Conservation (phyloP, 2,888 invertebrate species). For the Corythucha ciliata region DNA sequence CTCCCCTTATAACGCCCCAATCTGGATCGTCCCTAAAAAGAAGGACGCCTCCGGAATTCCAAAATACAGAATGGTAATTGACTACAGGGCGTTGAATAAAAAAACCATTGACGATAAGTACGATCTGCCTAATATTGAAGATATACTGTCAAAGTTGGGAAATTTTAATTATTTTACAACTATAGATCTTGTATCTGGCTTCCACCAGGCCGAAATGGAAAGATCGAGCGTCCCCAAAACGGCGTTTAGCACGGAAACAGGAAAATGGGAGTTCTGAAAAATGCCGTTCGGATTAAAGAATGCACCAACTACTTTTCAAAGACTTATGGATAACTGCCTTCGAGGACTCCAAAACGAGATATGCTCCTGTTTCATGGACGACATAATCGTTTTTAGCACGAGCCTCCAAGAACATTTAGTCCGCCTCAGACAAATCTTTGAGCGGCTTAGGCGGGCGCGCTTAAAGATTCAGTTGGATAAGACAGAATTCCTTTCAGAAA, state of each 20-base stretch:
- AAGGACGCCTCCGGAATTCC: background rate
- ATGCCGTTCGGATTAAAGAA: background rate
- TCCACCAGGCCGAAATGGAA: background rate
- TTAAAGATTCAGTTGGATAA: background rate
- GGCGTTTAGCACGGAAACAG: background rate
- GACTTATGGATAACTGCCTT: background rate
- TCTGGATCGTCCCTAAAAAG: background rate
- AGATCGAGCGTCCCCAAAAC: background rate
- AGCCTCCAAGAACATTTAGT: background rate
- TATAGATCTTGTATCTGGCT: background rate
- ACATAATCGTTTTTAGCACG: slow-evolving; percentile 1
- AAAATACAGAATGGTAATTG: background rate
- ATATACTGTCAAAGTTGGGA: background rate
- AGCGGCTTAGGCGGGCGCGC: background rate
- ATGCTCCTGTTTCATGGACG: background rate
- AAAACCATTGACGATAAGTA: background rate
- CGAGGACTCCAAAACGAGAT: background rate
- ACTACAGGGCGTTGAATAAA: background rate
- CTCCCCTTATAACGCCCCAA: background rate
- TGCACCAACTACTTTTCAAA: background rate
- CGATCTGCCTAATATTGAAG: background rate
- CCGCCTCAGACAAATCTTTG: background rate
- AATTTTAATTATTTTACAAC: background rate
- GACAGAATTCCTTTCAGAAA: background rate
- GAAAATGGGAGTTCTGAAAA: background rate